Evolutionary conservation across 2,888 invertebrate species (phyloP).

Genomic region (Cryptocephalus primarius): DNA sequence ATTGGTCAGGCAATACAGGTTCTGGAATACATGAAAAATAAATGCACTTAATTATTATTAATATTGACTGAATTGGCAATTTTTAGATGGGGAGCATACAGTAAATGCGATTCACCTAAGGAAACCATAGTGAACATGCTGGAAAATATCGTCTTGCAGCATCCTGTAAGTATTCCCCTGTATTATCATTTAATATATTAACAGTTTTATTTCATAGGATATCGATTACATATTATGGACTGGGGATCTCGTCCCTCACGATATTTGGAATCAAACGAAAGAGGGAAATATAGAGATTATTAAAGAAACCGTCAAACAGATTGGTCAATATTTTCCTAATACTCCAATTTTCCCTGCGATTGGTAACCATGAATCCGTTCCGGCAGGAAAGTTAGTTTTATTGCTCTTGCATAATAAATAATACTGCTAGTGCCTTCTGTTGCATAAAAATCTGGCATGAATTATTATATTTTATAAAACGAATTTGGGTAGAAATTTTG

Average conservation of each 20-base stretch:
- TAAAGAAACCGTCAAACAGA: constrained; percentile 69
- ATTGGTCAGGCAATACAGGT: too few relatives aligned
- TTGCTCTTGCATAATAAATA: neutral
- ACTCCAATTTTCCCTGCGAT: constrained; percentile 88
- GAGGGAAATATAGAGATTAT: constrained; percentile 74
- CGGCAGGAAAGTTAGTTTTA: constrained; percentile 72
- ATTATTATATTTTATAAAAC: neutral
- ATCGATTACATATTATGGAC: constrained; percentile 93
- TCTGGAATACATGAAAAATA: too few relatives aligned
- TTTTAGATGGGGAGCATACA: constrained; percentile 81
- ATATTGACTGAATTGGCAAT: constrained; percentile 1
- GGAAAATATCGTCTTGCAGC: constrained; percentile 70
- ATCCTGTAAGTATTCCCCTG: constrained; percentile 49
- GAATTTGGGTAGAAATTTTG: neutral
- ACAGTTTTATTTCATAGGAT: constrained; percentile 45
- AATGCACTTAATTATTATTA: neutral
- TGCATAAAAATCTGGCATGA: neutral
- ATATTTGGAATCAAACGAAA: constrained; percentile 87
- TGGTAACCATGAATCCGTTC: constrained; percentile 93
- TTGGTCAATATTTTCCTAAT: constrained; percentile 76
- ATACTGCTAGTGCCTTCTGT: neutral
- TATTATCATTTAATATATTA: too few relatives aligned
- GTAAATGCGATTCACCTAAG: constrained; percentile 88
- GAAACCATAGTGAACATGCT: constrained; percentile 85
- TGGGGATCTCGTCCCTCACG: constrained; percentile 92